These are phyloP conservation scores for Drosophila subquinaria DNA, from an alignment of 2,888 invertebrate genomes.

Conservation along the genomic window DNA sequence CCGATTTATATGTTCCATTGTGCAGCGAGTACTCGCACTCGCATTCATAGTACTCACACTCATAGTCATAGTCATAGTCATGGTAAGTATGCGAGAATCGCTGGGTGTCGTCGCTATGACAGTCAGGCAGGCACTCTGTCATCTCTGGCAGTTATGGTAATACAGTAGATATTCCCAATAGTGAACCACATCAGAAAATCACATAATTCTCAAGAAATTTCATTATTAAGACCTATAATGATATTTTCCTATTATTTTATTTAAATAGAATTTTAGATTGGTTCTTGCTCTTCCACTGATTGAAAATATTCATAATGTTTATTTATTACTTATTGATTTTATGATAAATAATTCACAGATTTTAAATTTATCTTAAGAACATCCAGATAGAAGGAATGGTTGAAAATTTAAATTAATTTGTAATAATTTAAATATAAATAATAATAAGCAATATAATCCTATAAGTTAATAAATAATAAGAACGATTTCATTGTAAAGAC, in stretches of 20 bases:
- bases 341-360: not conserved
- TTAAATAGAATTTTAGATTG: not conserved
- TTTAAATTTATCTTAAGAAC: too few relatives aligned
- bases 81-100: conserved; percentile 39
- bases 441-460: not conserved
- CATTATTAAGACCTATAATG: not conserved
- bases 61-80: conserved; percentile 13
- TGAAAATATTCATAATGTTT: not conserved
- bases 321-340: not conserved
- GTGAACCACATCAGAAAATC: not conserved
- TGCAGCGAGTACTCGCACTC: conserved; percentile 28
- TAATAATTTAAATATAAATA: too few relatives aligned
- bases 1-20: conserved; percentile 72
- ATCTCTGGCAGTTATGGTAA: conserved; percentile 39
- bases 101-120: conserved; percentile 33
- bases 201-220: not conserved
- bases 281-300: not conserved
- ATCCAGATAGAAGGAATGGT: too few relatives aligned
- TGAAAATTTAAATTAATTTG: too few relatives aligned
- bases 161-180: not conserved
- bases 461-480: not conserved
- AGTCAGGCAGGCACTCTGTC: conserved; percentile 60
- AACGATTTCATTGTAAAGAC: not conserved
- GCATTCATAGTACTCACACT: conserved; percentile 9
- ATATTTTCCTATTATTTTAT: not conserved